Evolutionary conservation across 2,797 vertebrate genomes (phyloP).

Genomic region (Austrolebias charrua): DNA sequence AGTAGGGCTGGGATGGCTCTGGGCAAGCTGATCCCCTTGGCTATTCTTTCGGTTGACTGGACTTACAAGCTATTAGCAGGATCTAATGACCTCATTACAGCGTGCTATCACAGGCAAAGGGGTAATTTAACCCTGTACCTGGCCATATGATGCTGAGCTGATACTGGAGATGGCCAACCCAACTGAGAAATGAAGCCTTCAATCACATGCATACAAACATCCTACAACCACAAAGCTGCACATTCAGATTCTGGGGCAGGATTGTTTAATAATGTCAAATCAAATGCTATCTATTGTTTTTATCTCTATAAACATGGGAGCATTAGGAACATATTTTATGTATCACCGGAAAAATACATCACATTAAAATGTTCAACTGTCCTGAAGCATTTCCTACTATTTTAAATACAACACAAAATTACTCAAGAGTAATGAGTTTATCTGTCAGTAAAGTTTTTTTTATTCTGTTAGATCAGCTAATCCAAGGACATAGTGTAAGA

Average conservation of each 20-base stretch:
- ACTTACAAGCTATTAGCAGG: slow-evolving; percentile 89
- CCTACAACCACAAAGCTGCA: neutral
- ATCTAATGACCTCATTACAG: slow-evolving; percentile 96
- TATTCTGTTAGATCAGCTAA: too few species aligned
- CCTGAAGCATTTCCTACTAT: too few species aligned
- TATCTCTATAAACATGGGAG: too few species aligned
- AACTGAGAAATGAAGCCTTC: slow-evolving; percentile 40
- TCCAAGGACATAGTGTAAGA: too few species aligned
- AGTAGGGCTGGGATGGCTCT: slow-evolving; percentile 22
- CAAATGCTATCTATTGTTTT: neutral
- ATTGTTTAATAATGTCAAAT: neutral
- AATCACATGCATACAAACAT: slow-evolving; percentile 12
- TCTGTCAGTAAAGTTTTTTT: too few species aligned
- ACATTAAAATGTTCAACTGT: too few species aligned
- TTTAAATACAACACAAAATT: too few species aligned
- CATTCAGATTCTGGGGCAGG: slow-evolving; percentile 1
- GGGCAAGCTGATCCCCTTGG: slow-evolving; percentile 73
- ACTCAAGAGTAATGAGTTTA: too few species aligned
- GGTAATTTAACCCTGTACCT: slow-evolving; percentile 63
- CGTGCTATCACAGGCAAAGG: slow-evolving; percentile 58
- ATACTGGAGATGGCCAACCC: slow-evolving; percentile 58
- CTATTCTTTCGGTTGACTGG: slow-evolving; percentile 79
- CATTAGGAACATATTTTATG: neutral
- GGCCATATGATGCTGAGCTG: slow-evolving; percentile 54
- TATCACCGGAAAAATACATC: neutral